Evolutionary conservation across 2,797 vertebrate species (phyloP).

Genomic region (Hoplostethus atlanticus): DNA sequence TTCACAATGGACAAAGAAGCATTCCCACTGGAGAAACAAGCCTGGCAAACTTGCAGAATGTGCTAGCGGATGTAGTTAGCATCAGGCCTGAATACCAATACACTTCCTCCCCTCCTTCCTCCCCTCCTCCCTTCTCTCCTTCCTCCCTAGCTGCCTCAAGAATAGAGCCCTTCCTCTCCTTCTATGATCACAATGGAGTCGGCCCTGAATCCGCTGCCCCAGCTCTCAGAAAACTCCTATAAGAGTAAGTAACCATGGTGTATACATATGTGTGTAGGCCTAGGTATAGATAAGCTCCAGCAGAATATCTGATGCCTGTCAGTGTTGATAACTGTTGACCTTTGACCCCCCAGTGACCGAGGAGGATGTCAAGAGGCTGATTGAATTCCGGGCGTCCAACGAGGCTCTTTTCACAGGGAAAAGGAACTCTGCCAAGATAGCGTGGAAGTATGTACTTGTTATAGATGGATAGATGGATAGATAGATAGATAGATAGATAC

Average conservation of each 20-base stretch:
- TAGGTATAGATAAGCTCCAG: background rate
- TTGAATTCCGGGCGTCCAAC: constrained; percentile 79
- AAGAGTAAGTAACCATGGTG: constrained; percentile 68
- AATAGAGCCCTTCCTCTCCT: background rate
- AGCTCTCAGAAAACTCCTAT: constrained; percentile 72
- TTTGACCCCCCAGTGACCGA: constrained; percentile 77
- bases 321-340: constrained; percentile 42
- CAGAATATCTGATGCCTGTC: background rate
- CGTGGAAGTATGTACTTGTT: constrained; percentile 75
- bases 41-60: constrained; percentile 23
- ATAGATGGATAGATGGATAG: no score
- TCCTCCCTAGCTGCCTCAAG: background rate
- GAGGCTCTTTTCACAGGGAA: constrained; percentile 82
- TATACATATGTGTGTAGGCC: no score
- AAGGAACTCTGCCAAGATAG: constrained; percentile 82
- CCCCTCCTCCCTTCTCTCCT: background rate
- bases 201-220: constrained; percentile 52
- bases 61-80: constrained; percentile 45
- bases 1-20: constrained; percentile 10
- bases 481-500: no score
- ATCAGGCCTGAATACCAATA: constrained; percentile 45
- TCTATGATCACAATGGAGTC: constrained; percentile 69
- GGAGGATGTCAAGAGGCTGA: constrained; percentile 82
- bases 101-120: constrained; percentile 7
- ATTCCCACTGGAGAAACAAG: background rate